These are phyloP conservation scores for Petaurus breviceps DNA, from an alignment of 2,113 vertebrate species.

Conservation along the genomic window DNA sequence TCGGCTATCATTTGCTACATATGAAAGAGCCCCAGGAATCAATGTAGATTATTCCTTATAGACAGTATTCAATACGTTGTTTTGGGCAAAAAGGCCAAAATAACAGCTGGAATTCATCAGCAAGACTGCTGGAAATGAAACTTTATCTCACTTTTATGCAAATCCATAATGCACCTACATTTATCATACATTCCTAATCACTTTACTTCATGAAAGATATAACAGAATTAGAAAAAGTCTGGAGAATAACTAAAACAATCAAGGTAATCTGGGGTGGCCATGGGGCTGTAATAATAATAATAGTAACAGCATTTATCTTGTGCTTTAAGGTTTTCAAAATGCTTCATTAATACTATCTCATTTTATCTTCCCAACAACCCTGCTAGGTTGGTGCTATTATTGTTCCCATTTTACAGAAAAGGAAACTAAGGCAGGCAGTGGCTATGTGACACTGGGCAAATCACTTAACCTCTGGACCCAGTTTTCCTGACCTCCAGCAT, in stretches of 20 bases:
- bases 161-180: background rate
- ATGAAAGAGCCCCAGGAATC: background rate
- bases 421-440: background rate
- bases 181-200: background rate
- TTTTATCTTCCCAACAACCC: background rate
- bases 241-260: background rate
- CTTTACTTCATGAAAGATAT: constrained; percentile 5
- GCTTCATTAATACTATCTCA: background rate
- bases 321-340: background rate
- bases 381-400: background rate
- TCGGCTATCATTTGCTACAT: background rate
- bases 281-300: background rate
- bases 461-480: background rate
- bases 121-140: background rate
- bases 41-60: background rate
- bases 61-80: background rate
- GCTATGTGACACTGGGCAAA: background rate
- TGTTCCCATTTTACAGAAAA: background rate
- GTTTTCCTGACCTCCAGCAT: background rate
- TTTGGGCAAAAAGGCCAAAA: background rate
- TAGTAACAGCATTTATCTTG: background rate
- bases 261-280: background rate
- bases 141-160: background rate
- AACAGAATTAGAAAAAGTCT: constrained; percentile 37
- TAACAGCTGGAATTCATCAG: background rate